Conservation (phyloP, 2,113 vertebrate genomes). For the Hemichromis elongatus region DNA sequence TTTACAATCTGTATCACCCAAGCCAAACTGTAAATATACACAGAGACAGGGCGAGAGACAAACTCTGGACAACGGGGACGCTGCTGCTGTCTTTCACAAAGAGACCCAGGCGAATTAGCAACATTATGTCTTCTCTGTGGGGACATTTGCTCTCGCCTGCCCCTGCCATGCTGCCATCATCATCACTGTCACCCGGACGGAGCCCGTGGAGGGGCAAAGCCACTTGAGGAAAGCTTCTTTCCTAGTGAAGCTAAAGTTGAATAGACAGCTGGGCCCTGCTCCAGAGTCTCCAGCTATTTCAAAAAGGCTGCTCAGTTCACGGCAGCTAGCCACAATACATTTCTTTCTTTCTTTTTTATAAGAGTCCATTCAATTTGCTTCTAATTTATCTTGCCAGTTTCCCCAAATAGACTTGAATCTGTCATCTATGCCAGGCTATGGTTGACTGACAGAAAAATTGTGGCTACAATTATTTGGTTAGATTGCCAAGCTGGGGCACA, state of each 20-base stretch:
- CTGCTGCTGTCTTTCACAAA: neutral
- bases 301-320: conserved; percentile 26
- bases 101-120: conserved; percentile 6
- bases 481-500: neutral
- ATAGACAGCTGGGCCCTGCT: conserved; percentile 38
- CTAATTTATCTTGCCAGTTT: neutral
- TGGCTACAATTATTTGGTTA: neutral
- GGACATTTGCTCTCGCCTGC: conserved; percentile 15
- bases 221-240: conserved; percentile 28
- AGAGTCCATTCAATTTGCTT: neutral
- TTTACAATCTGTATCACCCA: conserved; percentile 36
- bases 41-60: neutral
- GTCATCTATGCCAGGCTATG: neutral
- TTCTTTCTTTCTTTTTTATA: neutral
- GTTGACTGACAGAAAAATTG: neutral
- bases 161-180: conserved; percentile 28
- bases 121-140: conserved; percentile 27
- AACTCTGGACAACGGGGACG: neutral
- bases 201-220: neutral
- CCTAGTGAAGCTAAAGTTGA: conserved; percentile 15
- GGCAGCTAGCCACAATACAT: neutral
- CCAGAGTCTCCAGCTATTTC: conserved; percentile 22
- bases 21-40: neutral
- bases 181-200: conserved; percentile 34
- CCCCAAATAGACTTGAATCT: neutral